Base-by-base conservation (phyloP, 2,797 vertebrate species). In the Eulemur mongoz region DNA sequence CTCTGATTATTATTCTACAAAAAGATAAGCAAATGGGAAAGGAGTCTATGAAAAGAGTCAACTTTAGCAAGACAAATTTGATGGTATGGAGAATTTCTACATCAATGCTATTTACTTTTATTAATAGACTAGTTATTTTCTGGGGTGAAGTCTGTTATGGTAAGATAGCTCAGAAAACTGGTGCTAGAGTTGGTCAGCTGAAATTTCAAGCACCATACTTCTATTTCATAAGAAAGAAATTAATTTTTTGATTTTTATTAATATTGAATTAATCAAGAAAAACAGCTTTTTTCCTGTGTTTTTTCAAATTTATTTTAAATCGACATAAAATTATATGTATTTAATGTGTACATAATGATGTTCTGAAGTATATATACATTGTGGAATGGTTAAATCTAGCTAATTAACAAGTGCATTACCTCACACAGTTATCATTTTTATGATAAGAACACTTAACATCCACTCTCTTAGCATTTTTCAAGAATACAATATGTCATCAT, bases 11-110 rank as follows among this genome's bases (percentile, higher is more conserved):
- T 91, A 52, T 70, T 18, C 79, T 80, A 38, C 91, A 85, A 94
- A 91, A 91, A 91, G 45, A 40, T 52, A 57, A 72, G 30, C 57
- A 90, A 81, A 82, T 90, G 45, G n/a, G 67, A 91, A 94, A 38
- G 35, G 15, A 18, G 20, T 91, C 67, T 75, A 91, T 82, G 93
- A 94, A 93, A 91, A 54, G 13, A 95, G 38, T 81, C 72, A 76
- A 67, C 11, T 75, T 89, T 43, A 67, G 40, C 35, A 88, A 78
- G 76, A 78, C 11, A 84, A 72, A 43, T 59, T 12, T 76, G 40
- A 7, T 48, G 14, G 0, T 81, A 7, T 72, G 7, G 4, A 81
- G 65, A 79, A 17, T 35, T 57, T 85, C 17, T 38, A n/a, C 10
- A n/a, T n/a, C 48, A 27, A 45, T 76, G 22, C 6, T 80, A 32